Conservation (phyloP, 2,888 invertebrate genomes). For the Leucania comma region DNA sequence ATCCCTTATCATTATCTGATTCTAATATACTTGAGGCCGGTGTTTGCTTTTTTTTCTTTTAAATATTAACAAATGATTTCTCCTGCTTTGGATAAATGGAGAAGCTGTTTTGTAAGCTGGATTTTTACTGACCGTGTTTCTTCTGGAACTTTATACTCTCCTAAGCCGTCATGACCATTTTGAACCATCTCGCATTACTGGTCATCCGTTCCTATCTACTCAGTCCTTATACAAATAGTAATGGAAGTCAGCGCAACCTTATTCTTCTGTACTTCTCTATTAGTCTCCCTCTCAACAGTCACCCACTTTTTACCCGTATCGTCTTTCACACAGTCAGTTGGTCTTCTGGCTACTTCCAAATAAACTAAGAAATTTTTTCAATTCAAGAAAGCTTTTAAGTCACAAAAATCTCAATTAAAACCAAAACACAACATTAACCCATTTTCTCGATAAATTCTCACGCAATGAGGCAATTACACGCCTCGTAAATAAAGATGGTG, state of each 20-base stretch:
- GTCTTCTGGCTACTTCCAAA: too few species aligned
- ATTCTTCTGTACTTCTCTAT: not conserved
- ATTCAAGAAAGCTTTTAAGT: not conserved
- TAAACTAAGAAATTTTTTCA: not conserved
- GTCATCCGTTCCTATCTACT: too few species aligned
- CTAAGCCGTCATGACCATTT: too few species aligned
- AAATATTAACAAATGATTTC: not conserved
- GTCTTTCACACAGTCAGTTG: not conserved
- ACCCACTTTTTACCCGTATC: not conserved
- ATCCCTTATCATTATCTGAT: not conserved
- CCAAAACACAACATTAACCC: conserved; percentile 13
- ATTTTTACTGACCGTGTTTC: too few species aligned
- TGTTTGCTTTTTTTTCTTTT: too few species aligned
- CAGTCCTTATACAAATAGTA: too few species aligned
- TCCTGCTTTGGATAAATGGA: too few species aligned
- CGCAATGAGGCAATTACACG: conserved; percentile 30
- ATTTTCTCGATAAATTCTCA: conserved; percentile 20
- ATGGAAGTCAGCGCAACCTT: too few species aligned
- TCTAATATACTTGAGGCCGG: not conserved
- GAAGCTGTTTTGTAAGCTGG: too few species aligned
- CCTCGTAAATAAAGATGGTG: conserved; percentile 28
- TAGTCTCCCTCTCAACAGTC: not conserved
- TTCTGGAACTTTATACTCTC: too few species aligned
- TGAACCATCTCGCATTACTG: too few species aligned
- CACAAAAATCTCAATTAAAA: not conserved